A percentile compares a stretch with the other conserved stretches of the same genome.
phyloP scores from a whole-genome alignment of 1,140 invertebrate species.

The Monomorium pharaonis region DNA sequence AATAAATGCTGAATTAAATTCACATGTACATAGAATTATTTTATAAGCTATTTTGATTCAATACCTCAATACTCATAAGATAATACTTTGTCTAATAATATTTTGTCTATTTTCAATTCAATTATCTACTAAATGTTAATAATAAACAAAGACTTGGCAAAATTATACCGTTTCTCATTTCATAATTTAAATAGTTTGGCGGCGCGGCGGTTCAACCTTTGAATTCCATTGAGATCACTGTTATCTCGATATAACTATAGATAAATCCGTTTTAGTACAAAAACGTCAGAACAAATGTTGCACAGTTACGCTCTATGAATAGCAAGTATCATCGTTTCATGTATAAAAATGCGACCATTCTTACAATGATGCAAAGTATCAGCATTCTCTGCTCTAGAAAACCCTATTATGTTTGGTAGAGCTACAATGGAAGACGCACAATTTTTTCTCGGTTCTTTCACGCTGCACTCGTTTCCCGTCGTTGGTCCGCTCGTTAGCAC shows the following conservation, averaged over 20 bases:
- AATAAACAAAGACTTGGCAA: neutral
- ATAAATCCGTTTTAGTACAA: conserved; percentile 39
- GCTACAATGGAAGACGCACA: conserved; percentile 52
- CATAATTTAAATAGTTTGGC: neutral
- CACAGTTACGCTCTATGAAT: conserved; percentile 35
- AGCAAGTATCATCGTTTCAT: conserved; percentile 35
- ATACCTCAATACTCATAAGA: neutral
- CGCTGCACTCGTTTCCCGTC: neutral
- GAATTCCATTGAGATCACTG: conserved; percentile 16
- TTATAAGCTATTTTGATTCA: neutral
- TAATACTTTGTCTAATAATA: neutral
- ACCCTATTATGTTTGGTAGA: conserved; percentile 62
- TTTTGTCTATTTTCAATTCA: neutral
- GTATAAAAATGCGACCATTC: conserved; percentile 38
- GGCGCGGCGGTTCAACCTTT: neutral
- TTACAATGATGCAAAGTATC: conserved; percentile 70
- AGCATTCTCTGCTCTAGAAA: conserved; percentile 65
- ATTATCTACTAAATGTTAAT: neutral
- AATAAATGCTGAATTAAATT: neutral
- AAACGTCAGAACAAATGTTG: conserved; percentile 34
- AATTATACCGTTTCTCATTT: neutral
- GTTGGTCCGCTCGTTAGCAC: conserved; percentile 50
- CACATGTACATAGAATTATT: neutral
- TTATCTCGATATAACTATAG: conserved; percentile 22
- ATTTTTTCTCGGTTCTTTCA: conserved; percentile 46